phyloP scores from a whole-genome alignment of 2,797 vertebrate species.

The Aplochiton taeniatus region DNA sequence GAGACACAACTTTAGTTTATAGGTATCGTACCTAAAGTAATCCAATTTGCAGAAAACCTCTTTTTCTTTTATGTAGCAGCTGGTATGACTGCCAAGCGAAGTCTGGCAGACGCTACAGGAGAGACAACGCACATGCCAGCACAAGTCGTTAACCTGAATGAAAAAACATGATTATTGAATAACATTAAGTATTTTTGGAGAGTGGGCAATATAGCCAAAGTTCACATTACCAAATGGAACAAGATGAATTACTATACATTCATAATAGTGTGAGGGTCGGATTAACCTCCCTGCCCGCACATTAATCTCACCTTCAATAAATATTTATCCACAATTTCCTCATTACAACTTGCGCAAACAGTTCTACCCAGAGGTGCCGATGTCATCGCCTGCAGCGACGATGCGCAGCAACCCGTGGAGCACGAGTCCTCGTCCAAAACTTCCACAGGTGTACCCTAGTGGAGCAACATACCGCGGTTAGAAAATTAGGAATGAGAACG shows the following conservation, averaged over 20 bases:
- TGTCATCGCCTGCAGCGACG: constrained; percentile 85
- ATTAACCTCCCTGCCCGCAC: background rate
- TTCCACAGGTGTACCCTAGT: constrained; percentile 76
- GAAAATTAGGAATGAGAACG: constrained; percentile 17
- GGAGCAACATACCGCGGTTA: constrained; percentile 39
- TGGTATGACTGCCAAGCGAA: constrained; percentile 88
- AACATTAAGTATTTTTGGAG: background rate
- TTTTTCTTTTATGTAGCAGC: constrained; percentile 96
- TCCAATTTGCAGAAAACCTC: constrained; percentile 97
- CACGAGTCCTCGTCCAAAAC: constrained; percentile 82
- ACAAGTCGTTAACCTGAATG: constrained; percentile 90
- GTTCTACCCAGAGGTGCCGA: constrained; percentile 80
- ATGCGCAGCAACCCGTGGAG: constrained; percentile 72
- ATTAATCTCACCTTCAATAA: constrained; percentile 86
- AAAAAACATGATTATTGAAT: constrained; percentile 29
- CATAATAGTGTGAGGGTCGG: background rate
- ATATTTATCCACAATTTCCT: constrained; percentile 93
- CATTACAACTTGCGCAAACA: constrained; percentile 87
- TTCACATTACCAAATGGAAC: background rate
- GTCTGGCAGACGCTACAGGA: constrained; percentile 94
- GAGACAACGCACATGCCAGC: constrained; percentile 96
- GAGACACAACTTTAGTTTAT: background rate
- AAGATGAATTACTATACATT: background rate
- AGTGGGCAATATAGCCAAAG: background rate
- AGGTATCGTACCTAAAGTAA: constrained; percentile 87